Evolutionary conservation across 2,797 vertebrate genomes (phyloP).

Genomic region (Enteromius mattozi): DNA sequence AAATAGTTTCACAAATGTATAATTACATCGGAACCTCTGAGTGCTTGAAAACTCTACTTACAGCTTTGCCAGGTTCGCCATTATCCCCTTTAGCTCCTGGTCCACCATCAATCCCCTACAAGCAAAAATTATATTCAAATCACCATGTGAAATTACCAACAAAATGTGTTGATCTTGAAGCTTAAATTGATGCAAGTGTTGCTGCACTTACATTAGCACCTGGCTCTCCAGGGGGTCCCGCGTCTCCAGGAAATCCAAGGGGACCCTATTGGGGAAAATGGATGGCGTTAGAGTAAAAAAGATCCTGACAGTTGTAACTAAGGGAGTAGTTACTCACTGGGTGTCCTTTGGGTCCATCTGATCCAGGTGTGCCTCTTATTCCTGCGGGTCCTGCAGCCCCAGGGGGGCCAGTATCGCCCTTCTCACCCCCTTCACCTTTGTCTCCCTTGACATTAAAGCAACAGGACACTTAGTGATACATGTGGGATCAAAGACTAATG

Average conservation of each 20-base stretch:
- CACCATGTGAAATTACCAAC: background rate
- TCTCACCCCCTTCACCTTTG: slow-evolving; percentile 89
- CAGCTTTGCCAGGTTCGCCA: slow-evolving; percentile 84
- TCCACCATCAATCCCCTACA: slow-evolving; percentile 84
- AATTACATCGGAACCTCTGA: background rate
- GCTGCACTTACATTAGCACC: slow-evolving; percentile 81
- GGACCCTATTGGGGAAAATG: slow-evolving; percentile 79
- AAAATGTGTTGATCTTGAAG: background rate
- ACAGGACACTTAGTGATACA: slow-evolving; percentile 3
- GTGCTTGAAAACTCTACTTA: slow-evolving; percentile 58
- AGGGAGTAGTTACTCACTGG: slow-evolving; percentile 74
- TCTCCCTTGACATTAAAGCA: slow-evolving; percentile 74
- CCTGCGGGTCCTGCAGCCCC: slow-evolving; percentile 89
- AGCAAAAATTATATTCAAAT: slow-evolving; percentile 40
- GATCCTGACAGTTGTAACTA: background rate
- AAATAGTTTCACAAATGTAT: background rate
- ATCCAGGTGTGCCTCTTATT: slow-evolving; percentile 86
- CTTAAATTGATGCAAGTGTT: slow-evolving; percentile 13
- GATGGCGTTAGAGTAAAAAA: slow-evolving; percentile 1
- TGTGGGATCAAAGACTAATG: background rate
- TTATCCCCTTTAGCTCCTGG: slow-evolving; percentile 86
- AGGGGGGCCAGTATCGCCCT: slow-evolving; percentile 85
- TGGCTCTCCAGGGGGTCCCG: slow-evolving; percentile 84
- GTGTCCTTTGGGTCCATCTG: slow-evolving; percentile 90
- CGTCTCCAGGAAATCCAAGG: slow-evolving; percentile 88